Evolutionary conservation across 2,888 invertebrate species (phyloP), one percentile per base, ranked within the genome.

Genomic region (Prostheceraeus crozeri): DNA sequence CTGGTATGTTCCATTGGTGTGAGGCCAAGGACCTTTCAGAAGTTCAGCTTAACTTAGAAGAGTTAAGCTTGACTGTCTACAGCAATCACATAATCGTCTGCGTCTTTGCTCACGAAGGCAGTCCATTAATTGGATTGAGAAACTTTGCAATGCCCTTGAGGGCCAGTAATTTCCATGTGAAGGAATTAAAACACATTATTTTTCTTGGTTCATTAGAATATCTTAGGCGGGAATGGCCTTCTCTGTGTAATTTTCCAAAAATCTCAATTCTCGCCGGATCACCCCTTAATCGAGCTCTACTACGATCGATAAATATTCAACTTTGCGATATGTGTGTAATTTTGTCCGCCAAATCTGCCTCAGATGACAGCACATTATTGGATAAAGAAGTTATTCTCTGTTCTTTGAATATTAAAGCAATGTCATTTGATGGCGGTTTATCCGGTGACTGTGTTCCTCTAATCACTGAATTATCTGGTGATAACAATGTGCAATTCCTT

Each of bases 301-400:
- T 99, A 76, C 84, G 98, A 72, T 96, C 98, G 77, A 96, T 98
- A 68, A 98, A 98, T 80, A 94, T 99, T 69, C 98, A 99, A 81
- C 83, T 98, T 72, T 98, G 98, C 83, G 98, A 98, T 83, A 99
- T 98, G 98, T 98, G 98, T 83, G 96, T 98, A 78, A 96, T 99
- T 78, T 82, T 99, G 79, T 96, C 96, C 76, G 94, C 96, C 73
- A 94, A 96, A 82, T 93, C 93, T 79, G 90, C 90, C 78, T 66
- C 65, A 6, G 98, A 99, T 80, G 98, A 99, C 82, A 93, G 96
- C 66, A 96, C 96, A 77, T 83, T 99, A 80, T 96, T 96, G 69
- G 98, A 99, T 82, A 99, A 99, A 82, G 98, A 98, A 81, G 96
- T 98, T 73, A 98, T 99, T 77, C 81, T 99, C 76, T 98, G 98